Conservation (phyloP, 2,888 invertebrate species). For the Drosophila rubida region DNA sequence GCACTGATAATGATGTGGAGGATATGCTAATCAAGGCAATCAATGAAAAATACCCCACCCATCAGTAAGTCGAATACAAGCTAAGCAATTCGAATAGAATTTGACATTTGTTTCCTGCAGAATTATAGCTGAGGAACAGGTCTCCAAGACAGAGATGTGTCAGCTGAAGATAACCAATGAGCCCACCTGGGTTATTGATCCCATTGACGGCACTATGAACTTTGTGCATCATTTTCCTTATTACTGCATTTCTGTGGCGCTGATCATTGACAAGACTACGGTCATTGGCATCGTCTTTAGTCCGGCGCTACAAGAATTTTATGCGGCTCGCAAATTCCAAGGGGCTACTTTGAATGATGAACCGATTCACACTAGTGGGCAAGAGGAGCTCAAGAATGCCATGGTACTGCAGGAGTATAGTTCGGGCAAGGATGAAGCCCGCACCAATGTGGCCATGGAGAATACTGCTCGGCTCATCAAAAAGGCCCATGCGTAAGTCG, state of each 20-base stretch:
- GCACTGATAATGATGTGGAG: conserved; percentile 51
- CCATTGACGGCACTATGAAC: conserved; percentile 69
- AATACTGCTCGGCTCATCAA: conserved; percentile 88
- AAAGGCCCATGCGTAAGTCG: conserved; percentile 90
- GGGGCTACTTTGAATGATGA: conserved; percentile 51
- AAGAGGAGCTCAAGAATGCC: conserved; percentile 36
- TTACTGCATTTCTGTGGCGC: conserved; percentile 66
- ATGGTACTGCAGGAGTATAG: conserved; percentile 62
- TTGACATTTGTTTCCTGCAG: conserved; percentile 22
- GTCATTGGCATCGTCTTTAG: conserved; percentile 60
- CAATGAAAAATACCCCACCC: conserved; percentile 45
- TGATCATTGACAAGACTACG: conserved; percentile 39
- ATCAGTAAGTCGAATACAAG: conserved; percentile 43
- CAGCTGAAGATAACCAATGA: conserved; percentile 44
- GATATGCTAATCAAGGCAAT: conserved; percentile 41
- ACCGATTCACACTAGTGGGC: conserved; percentile 34
- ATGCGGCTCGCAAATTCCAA: conserved; percentile 44
- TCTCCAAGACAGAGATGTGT: not conserved
- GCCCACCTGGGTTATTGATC: conserved; percentile 66
- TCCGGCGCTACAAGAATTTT: conserved; percentile 52
- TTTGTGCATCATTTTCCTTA: conserved; percentile 68
- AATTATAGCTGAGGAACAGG: conserved; percentile 52
- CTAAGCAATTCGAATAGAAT: too few relatives aligned
- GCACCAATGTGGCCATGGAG: conserved; percentile 86
- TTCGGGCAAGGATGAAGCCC: conserved; percentile 26